Evolutionary conservation across 1,140 invertebrate species (phyloP), one percentile per base, ranked within the genome.

Genomic region (Drosophila malerkotliana): DNA sequence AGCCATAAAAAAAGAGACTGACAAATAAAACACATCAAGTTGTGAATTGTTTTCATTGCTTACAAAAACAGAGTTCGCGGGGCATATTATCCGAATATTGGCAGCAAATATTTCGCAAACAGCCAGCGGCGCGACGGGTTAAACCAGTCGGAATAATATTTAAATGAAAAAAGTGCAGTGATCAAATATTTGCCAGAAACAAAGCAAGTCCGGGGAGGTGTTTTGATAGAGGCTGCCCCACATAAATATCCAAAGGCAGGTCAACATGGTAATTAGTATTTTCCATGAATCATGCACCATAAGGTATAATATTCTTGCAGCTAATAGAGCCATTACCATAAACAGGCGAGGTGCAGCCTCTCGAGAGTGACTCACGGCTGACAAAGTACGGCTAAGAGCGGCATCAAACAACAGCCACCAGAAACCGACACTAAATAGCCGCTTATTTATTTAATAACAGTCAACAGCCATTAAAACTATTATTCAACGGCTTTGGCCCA

Each of bases 391-490:
- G 55, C 39, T 81, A 32, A 62, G 59, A 62, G 55, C 39, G 53
- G 52, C 63, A 45, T 54, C 49, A 63, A 69, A 59, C 63, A 69
- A 69, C 6, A 69, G 51, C 30, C 30, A 60, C 14, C 52, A 32
- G 30, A 39, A 56, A n/a, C 34, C 64, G 64, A 55, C 61, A 45
- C 72, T 69, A 77, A 85, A 85, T 77, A 77, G 60, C 58, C 49
- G 81, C 67, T 84, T 81, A 85, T 85, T 85, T 85, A 74, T 77
- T 85, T 85, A 85, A 85, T 80, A 68, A 85, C 59, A 72, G 77
- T 77, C 81, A 83, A 84, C 72, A 79, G 54, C 56, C 72, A 68
- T 73, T 85, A 80, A 80, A 84, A 74, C 81, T 72, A 80, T 85
- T 80, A 77, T 85, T 72, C 77, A 85, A 64, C 58, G 30, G 51